These are phyloP conservation scores for Athalia circularis DNA, from an alignment of 2,888 invertebrate genomes.

Conservation along the genomic window DNA sequence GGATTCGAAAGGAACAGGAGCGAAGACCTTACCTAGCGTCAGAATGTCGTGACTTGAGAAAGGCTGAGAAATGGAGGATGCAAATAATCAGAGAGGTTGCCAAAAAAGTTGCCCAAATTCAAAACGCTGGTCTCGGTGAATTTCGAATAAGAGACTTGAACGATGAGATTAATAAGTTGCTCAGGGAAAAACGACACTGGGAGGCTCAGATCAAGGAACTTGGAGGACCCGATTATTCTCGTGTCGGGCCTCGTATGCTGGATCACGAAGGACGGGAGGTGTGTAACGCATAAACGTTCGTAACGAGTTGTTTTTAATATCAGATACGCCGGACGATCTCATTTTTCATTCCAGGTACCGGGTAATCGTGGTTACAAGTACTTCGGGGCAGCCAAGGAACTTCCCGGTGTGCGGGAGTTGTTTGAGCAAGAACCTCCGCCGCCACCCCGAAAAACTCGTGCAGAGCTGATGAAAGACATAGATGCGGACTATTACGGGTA, in stretches of 20 bases:
- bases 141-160: slow-evolving; percentile 98
- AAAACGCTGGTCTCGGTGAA: slow-evolving; percentile 99
- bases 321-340: neutral
- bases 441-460: slow-evolving; percentile 92
- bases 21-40: slow-evolving; percentile 95
- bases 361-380: slow-evolving; percentile 99
- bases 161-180: slow-evolving; percentile 98
- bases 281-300: slow-evolving; percentile 23
- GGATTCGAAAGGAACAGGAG: slow-evolving; percentile 86
- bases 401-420: slow-evolving; percentile 97
- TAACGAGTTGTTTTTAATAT: no score
- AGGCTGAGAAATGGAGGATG: slow-evolving; percentile 96
- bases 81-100: slow-evolving; percentile 98
- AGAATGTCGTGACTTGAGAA: slow-evolving; percentile 93
- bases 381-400: slow-evolving; percentile 98
- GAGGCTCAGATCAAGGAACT: slow-evolving; percentile 96
- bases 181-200: slow-evolving; percentile 98
- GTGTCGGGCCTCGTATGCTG: slow-evolving; percentile 94
- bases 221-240: slow-evolving; percentile 95
- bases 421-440: slow-evolving; percentile 97
- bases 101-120: slow-evolving; percentile 99
- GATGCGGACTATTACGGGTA: slow-evolving; percentile 99
- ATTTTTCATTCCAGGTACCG: slow-evolving; percentile 80
- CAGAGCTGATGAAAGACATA: slow-evolving; percentile 97
- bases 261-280: slow-evolving; percentile 94